Evolutionary conservation across 2,797 vertebrate genomes (phyloP), one percentile per base, ranked within the genome.

Genomic region (Chelidonichthys spinosus): DNA sequence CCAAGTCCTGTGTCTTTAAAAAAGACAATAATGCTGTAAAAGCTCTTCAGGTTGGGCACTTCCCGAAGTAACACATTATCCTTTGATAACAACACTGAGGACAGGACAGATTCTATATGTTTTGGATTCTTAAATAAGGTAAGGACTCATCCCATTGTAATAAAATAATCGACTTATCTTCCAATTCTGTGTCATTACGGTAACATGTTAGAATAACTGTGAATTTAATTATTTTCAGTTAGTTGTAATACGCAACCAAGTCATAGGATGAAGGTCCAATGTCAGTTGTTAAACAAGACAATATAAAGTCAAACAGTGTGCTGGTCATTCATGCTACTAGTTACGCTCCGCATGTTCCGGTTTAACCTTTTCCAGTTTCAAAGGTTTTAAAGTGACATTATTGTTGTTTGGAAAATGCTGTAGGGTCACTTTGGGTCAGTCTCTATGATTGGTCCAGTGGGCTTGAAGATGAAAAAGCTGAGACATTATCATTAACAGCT

Each of bases 1-100:
- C 3, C 0, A 44, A n/a, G 74, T 62, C 63, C 84, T 90, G 81
- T 83, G 65, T 83, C 90, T 92, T 90, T 92, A 92, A 91, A 81
- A 36, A 63, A 43, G 72, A 79, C 78, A 81, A 63, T 71, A 65
- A 85, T 70, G 87, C 33, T 82, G 78, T 93, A 91, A 92, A 91
- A 76, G 58, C 50, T 73, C 59, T 10, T 91, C 53, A 72, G 8
- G 10, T 62, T 46, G 6, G 47, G 59, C 11, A 63, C 84, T 70
- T 86, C 69, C 78, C 70, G 36, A 11, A 63, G 78, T 75, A 72
- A 85, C 83, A 82, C 75, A 79, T 78, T 59, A 78, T 76, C 55
- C 35, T 73, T 53, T 75, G 17, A 80, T 52, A 61, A 40, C 36
- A 10, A 76, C 32, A 44, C 4, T 18, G 15, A 52, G 54, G 40